Evolutionary conservation across 30 jellyfish, hydroid and myxozoan genomes (phyloP).

Genomic region (Aurelia coerulea): DNA sequence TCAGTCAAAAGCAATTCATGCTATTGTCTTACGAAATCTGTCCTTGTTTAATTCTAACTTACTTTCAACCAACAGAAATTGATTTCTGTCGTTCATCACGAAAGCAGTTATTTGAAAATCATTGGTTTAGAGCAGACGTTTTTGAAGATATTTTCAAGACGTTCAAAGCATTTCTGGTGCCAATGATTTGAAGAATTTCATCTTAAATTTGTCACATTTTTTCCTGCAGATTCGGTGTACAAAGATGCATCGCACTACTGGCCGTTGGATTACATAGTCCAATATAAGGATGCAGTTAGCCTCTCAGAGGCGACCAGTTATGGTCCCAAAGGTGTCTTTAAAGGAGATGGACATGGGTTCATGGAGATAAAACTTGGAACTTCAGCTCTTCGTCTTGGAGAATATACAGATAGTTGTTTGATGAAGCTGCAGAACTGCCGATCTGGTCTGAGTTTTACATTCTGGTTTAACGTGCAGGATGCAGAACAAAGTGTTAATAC

Average conservation of each 20-base stretch:
- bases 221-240: constrained; percentile 42
- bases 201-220: too few relatives aligned
- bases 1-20: too few relatives aligned
- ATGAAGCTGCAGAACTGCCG: constrained; percentile 1
- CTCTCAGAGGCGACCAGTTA: constrained; percentile 8
- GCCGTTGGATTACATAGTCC: constrained; percentile 55
- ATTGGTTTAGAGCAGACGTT: too few relatives aligned
- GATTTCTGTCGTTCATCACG: too few relatives aligned
- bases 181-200: too few relatives aligned
- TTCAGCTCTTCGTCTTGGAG: constrained; percentile 46
- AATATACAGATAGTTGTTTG: constrained; percentile 20
- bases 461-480: constrained; percentile 19
- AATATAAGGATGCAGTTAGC: constrained; percentile 17
- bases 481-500: too few relatives aligned
- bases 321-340: constrained; percentile 41
- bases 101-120: too few relatives aligned
- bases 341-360: constrained; percentile 37
- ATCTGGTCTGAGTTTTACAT: constrained; percentile 26
- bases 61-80: too few relatives aligned
- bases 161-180: too few relatives aligned
- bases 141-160: too few relatives aligned
- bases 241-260: constrained; percentile 54
- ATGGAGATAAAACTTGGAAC: constrained; percentile 31
- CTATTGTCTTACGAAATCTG: too few relatives aligned
- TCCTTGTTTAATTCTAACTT: too few relatives aligned